Evolutionary conservation across 2,888 invertebrate species (phyloP), one percentile per base, ranked within the genome.

Genomic region (Congeria kusceri): DNA sequence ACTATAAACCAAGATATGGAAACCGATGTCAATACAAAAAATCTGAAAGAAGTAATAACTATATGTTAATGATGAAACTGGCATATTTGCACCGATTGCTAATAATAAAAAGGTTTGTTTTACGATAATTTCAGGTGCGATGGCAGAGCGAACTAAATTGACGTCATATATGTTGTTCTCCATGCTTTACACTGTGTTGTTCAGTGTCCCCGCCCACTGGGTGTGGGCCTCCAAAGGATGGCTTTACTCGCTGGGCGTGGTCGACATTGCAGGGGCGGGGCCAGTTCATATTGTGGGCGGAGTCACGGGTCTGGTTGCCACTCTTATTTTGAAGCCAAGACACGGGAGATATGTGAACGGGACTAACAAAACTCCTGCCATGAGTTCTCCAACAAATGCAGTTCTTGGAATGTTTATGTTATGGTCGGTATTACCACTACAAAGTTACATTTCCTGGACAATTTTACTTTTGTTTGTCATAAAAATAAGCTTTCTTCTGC

Each of bases 131-230:
- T 53, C 77, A 88, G 98, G 98, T 0, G 97, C 98, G 5, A 98
- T 98, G 97, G 98, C 98, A 0, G 98, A 98, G 95, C 47, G 98
- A 96, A 91, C 90, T 25, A 89, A 87, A 63, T 84, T 98, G 93
- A 96, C 96, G 90, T 97, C 98, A 0, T 98, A 98, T 92, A 98
- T 98, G 88, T 81, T 98, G 23, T 98, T 97, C 93, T 98, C 98
- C 0, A 95, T 97, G 67, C 92, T 97, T 25, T 98, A 98, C 91
- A 98, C 98, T 0, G 94, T 96, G 2, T 96, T 98, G 11, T 98
- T 98, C 94, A 97, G 98, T 91, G 95, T 98, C 77, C 98, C 98
- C 0, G 98, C 98, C 0, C 90, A 90, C 67, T 93, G 92, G 92
- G 81, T 91, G 5, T 92, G 92, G 91, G 87, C 87, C 3, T 61